Evolutionary conservation across 2,113 vertebrate species (phyloP), one percentile per base, ranked within the genome.

Genomic region (Thymallus thymallus): DNA sequence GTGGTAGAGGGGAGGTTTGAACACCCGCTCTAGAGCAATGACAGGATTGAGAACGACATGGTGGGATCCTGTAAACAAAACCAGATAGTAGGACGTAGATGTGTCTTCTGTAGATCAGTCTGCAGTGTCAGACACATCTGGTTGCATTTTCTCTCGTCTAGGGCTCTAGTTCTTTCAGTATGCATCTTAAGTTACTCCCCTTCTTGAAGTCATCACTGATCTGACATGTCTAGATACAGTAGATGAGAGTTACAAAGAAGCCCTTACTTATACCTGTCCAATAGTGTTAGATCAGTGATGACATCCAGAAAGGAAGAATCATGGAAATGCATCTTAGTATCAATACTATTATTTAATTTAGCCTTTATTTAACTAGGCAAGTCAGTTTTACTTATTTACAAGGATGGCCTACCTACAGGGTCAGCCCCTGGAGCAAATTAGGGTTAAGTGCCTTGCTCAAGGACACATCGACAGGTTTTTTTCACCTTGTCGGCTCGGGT

Each of bases 41-140:
- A 48, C 18, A 29, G 85, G 81, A 88, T 83, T 79, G 64, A 82
- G 32, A 67, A 26, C 68, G 76, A 85, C 78, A 26, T 78, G 75
- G 79, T 74, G 80, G 76, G 73, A 79, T 69, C 26, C 14, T 74
- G 58, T 76, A 76, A 85, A 84, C 72, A 76, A 69, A 80, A 76
- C 73, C 75, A 76, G 76, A 51, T 51, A 51, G 48, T 16, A 77
- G 16, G 56, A 64, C 32, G 35, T 16, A 16, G 24, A 68, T 69
- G 73, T 68, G 18, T 51, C 75, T 68, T 18, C 46, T 51, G 46
- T 51, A 51, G 14, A 51, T 51, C 62, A n/a, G 29, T 32, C 63
- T 65, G 63, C 29, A 20, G 63, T 20, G 71, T 46, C 71, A 4
- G 13, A 16, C 65, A 60, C 68, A 72, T 71, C 6, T 45, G 75